Conservation (phyloP, 35 echinoderm and acorn worm species). For the Diadema setosum region DNA sequence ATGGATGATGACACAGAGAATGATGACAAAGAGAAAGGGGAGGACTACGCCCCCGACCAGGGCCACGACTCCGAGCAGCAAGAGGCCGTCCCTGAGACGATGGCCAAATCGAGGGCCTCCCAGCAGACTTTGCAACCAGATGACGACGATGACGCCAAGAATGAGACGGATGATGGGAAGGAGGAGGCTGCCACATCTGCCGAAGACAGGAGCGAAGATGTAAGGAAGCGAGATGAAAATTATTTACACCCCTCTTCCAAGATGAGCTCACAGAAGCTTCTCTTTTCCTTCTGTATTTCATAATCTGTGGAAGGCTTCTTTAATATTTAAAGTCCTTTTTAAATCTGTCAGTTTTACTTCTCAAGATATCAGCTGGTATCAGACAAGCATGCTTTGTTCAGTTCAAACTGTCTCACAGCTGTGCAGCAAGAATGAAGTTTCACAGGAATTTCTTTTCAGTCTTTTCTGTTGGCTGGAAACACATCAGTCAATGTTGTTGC, state of each 20-base stretch:
- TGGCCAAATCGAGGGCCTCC: conserved; percentile 50
- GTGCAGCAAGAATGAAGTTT: too few relatives aligned
- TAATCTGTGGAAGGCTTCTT: too few relatives aligned
- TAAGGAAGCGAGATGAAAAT: too few relatives aligned
- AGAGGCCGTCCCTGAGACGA: conserved; percentile 54
- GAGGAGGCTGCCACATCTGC: conserved; percentile 69
- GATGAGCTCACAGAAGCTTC: neutral
- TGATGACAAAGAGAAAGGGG: neutral
- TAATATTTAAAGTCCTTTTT: too few relatives aligned
- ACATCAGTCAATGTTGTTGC: too few relatives aligned
- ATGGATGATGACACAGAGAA: conserved; percentile 16
- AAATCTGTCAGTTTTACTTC: too few relatives aligned
- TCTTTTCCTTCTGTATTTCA: neutral
- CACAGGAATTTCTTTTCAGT: too few relatives aligned
- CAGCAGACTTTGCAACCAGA: conserved; percentile 48
- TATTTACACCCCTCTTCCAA: neutral
- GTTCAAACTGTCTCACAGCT: too few relatives aligned
- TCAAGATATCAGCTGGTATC: too few relatives aligned
- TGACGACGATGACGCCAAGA: conserved; percentile 1
- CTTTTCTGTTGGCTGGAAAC: too few relatives aligned
- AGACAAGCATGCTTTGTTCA: too few relatives aligned
- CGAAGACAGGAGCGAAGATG: conserved; percentile 59
- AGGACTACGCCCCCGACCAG: conserved; percentile 62
- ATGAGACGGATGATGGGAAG: conserved; percentile 30
- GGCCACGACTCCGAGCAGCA: conserved; percentile 59